Conservation (phyloP, 2,888 invertebrate species). For the Trisateles emortualis region DNA sequence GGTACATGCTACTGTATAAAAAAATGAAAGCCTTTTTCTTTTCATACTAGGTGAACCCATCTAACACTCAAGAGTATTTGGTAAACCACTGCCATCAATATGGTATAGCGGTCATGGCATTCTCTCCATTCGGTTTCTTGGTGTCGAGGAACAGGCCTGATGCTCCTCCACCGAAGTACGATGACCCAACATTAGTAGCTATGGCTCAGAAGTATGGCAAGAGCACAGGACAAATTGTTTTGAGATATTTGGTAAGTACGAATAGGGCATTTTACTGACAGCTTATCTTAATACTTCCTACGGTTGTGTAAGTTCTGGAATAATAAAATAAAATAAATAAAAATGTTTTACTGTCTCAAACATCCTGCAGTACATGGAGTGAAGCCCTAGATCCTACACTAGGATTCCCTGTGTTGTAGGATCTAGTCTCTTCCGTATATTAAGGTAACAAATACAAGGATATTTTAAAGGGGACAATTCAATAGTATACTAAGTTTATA, state of each 20-base stretch:
- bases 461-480: too few relatives aligned
- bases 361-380: too few relatives aligned
- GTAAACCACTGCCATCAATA: slow-evolving; percentile 89
- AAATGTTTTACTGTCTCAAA: too few relatives aligned
- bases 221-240: slow-evolving; percentile 88
- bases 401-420: too few relatives aligned
- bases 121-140: slow-evolving; percentile 89
- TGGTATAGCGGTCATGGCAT: slow-evolving; percentile 90
- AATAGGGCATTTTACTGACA: not conserved
- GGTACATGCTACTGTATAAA: too few relatives aligned
- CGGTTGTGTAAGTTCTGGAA: too few relatives aligned
- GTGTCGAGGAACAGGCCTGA: slow-evolving; percentile 57
- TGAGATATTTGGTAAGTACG: slow-evolving; percentile 89
- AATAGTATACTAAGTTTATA: too few relatives aligned
- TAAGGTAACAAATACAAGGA: too few relatives aligned
- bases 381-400: too few relatives aligned
- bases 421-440: too few relatives aligned
- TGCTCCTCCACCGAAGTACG: slow-evolving; percentile 80
- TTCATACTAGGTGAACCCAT: slow-evolving; percentile 88
- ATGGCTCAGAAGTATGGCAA: slow-evolving; percentile 89
- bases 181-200: slow-evolving; percentile 82
- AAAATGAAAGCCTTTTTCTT: too few relatives aligned
- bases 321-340: not conserved
- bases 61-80: slow-evolving; percentile 90
- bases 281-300: too few relatives aligned